Conservation (phyloP, 2,888 invertebrate species). For the Platypus cylindrus region DNA sequence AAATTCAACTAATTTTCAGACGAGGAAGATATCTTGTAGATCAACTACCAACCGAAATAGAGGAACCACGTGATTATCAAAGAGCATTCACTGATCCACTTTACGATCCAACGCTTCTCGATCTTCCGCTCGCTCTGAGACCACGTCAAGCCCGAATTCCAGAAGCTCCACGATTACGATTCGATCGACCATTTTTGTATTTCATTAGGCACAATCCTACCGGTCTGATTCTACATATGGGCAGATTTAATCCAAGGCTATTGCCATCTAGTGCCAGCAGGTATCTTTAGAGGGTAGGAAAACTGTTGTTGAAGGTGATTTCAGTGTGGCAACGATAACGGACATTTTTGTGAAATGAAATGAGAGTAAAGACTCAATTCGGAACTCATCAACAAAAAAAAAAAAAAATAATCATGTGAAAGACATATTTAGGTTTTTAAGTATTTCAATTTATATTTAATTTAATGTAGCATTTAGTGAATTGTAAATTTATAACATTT, state of each 20-base stretch:
- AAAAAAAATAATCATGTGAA: too few relatives aligned
- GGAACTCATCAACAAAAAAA: too few relatives aligned
- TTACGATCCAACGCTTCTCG: conserved; percentile 39
- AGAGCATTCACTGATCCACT: conserved; percentile 56
- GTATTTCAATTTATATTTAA: too few relatives aligned
- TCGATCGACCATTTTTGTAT: conserved; percentile 80
- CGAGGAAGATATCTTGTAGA: conserved; percentile 5
- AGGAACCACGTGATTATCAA: conserved; percentile 46
- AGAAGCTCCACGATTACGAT: conserved; percentile 60
- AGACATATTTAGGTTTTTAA: too few relatives aligned
- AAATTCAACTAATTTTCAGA: conserved; percentile 4
- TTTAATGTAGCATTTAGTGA: too few relatives aligned
- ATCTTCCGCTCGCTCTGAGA: conserved; percentile 52
- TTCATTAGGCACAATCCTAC: conserved; percentile 83
- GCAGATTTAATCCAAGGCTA: conserved; percentile 74
- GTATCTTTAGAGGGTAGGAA: too few relatives aligned
- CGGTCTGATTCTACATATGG: conserved; percentile 81
- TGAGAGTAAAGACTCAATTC: too few relatives aligned
- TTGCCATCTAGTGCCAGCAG: too few relatives aligned
- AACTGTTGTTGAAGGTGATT: too few relatives aligned
- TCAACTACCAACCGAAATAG: conserved; percentile 10
- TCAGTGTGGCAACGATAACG: too few relatives aligned
- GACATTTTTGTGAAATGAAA: too few relatives aligned
- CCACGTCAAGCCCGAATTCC: conserved; percentile 61
- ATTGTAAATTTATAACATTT: too few relatives aligned